These are phyloP conservation scores for Campaea margaritaria DNA, from an alignment of 2,888 invertebrate species.

Conservation along the genomic window DNA sequence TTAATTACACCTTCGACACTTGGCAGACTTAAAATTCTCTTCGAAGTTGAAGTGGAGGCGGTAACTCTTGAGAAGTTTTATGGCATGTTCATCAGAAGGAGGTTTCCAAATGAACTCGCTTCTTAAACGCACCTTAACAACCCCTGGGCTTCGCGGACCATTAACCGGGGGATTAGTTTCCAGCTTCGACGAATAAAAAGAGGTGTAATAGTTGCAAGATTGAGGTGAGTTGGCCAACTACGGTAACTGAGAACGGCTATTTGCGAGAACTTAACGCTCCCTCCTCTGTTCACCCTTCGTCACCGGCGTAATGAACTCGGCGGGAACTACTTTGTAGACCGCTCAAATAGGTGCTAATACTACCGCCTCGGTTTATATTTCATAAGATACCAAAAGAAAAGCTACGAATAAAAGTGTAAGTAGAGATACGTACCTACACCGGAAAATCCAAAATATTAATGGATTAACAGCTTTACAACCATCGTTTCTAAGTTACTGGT, in stretches of 20 bases:
- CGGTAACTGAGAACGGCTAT: constrained; percentile 43
- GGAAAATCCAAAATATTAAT: no score
- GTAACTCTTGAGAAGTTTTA: constrained; percentile 57
- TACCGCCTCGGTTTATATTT: constrained; percentile 7
- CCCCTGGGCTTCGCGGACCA: constrained; percentile 58
- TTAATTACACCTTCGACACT: constrained; percentile 52
- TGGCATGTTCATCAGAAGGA: constrained; percentile 54
- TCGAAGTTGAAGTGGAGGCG: constrained; percentile 39
- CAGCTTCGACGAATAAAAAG: constrained; percentile 53
- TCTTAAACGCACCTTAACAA: constrained; percentile 55
- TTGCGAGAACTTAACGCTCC: constrained; percentile 35
- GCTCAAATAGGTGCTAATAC: constrained; percentile 23
- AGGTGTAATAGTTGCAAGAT: constrained; percentile 51
- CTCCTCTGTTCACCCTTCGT: constrained; percentile 25
- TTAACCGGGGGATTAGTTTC: constrained; percentile 64
- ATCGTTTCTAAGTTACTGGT: no score
- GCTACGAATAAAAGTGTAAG: no score
- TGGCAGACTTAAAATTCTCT: constrained; percentile 46
- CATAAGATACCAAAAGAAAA: neutral
- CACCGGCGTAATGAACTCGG: constrained; percentile 28
- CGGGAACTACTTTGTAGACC: constrained; percentile 19
- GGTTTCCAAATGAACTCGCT: constrained; percentile 55
- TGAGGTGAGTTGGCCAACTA: constrained; percentile 45
- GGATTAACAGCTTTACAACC: no score
- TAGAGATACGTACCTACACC: no score